Conservation (phyloP, 2,797 vertebrate species). For the Propithecus deckenii region DNA sequence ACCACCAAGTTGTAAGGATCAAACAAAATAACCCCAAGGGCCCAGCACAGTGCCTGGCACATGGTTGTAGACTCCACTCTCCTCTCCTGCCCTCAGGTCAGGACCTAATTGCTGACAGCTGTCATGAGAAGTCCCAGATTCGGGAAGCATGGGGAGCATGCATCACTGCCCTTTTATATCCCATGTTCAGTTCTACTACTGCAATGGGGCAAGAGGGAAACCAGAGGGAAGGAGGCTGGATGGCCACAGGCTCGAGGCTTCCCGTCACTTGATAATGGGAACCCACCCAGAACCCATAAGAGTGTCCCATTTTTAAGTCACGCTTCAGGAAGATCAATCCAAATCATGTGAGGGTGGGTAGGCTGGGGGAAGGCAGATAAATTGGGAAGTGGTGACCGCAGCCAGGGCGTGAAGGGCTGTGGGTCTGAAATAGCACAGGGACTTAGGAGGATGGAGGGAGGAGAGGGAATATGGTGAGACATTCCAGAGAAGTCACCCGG, state of each 20-base stretch:
- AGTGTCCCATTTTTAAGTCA: not conserved
- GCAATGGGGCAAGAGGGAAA: not conserved
- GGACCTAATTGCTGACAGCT: not conserved
- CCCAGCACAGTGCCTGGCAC: too few relatives aligned
- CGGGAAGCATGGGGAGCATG: accelerated
- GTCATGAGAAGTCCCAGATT: not conserved
- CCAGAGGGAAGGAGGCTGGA: not conserved
- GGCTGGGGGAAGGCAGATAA: not conserved
- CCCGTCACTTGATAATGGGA: not conserved
- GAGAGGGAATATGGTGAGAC: not conserved
- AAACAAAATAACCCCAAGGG: not conserved
- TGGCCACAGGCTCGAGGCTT: not conserved
- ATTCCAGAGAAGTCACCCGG: not conserved
- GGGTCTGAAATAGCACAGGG: not conserved
- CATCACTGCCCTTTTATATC: not conserved
- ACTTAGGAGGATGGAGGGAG: not conserved
- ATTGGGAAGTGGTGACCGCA: not conserved
- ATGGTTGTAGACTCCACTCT: accelerated
- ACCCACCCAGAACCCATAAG: not conserved
- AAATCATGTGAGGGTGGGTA: not conserved
- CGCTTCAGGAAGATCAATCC: not conserved
- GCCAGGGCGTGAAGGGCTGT: not conserved
- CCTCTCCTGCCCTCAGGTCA: accelerated
- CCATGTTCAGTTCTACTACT: not conserved
- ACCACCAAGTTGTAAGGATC: not conserved